phyloP scores from a whole-genome alignment of 2,797 vertebrate genomes.

The Smutsia gigantea region DNA sequence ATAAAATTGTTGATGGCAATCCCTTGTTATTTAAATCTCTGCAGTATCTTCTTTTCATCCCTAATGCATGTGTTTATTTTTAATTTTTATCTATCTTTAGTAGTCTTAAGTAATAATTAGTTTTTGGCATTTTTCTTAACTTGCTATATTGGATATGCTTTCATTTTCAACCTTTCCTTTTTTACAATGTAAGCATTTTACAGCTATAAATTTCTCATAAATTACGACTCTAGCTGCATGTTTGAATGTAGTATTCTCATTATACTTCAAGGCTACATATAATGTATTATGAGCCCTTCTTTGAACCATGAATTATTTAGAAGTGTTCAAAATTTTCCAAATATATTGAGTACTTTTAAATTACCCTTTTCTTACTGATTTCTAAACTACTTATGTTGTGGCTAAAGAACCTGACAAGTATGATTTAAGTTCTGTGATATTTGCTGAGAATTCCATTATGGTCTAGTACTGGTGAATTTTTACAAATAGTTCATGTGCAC shows the following conservation, averaged over 20 bases:
- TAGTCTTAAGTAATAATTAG: not conserved
- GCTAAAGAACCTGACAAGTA: not conserved
- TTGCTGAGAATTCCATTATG: not conserved
- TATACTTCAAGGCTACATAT: not conserved
- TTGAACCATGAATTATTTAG: not conserved
- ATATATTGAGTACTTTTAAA: not conserved
- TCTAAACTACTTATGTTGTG: not conserved
- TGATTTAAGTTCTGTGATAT: not conserved
- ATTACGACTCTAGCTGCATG: not conserved
- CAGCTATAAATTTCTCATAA: not conserved
- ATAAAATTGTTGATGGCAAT: not conserved
- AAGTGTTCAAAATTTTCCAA: not conserved
- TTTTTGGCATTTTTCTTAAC: not conserved
- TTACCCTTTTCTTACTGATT: not conserved
- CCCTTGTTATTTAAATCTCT: constrained; percentile 6
- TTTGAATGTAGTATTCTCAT: not conserved
- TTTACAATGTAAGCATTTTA: not conserved
- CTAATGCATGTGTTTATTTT: not conserved
- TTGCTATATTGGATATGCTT: not conserved
- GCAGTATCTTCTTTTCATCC: not conserved
- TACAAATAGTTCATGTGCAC: not conserved
- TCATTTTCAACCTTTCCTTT: not conserved
- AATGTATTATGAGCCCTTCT: not conserved
- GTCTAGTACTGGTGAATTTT: not conserved
- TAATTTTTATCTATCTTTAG: not conserved